These are phyloP conservation scores for Talpa occidentalis DNA, from an alignment of 2,113 vertebrate genomes.

Conservation along the genomic window DNA sequence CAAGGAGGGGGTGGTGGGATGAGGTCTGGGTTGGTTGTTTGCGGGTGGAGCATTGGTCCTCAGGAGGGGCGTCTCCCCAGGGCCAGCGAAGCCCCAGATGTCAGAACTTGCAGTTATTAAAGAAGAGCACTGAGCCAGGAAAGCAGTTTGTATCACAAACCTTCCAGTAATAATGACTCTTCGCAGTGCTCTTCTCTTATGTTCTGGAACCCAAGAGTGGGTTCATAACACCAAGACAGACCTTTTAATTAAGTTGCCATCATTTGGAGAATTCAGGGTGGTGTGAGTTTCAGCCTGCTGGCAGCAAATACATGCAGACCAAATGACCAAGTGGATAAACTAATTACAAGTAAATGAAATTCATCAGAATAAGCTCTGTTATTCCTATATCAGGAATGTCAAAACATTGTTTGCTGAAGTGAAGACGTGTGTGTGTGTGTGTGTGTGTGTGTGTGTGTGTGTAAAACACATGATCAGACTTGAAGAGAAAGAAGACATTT, in stretches of 20 bases:
- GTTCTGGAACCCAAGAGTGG: not conserved
- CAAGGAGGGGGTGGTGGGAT: not conserved
- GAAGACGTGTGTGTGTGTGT: not conserved
- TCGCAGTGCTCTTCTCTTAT: not conserved
- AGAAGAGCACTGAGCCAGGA: not conserved
- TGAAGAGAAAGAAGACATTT: not conserved
- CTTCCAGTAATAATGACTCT: not conserved
- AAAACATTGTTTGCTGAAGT: slow-evolving; percentile 28
- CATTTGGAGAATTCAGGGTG: not conserved
- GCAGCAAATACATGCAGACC: slow-evolving; percentile 17
- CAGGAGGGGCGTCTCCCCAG: not conserved
- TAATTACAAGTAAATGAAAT: slow-evolving; percentile 52
- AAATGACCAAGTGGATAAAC: slow-evolving; percentile 48
- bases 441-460: not conserved
- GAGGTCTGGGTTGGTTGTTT: not conserved
- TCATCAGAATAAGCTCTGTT: slow-evolving; percentile 55
- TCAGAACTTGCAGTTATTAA: not conserved
- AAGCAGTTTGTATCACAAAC: not conserved
- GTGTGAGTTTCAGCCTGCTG: not conserved
- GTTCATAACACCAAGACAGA: not conserved
- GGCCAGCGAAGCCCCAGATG: not conserved
- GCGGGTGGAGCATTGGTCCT: not conserved
- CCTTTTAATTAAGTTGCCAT: not conserved
- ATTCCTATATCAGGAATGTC: slow-evolving; percentile 20
- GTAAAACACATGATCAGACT: not conserved